A percentile compares a stretch with the other conserved stretches of the same genome.
These are phyloP conservation scores for Argyrosomus japonicus DNA, from an alignment of 2,113 vertebrate species.

Conservation along the genomic window DNA sequence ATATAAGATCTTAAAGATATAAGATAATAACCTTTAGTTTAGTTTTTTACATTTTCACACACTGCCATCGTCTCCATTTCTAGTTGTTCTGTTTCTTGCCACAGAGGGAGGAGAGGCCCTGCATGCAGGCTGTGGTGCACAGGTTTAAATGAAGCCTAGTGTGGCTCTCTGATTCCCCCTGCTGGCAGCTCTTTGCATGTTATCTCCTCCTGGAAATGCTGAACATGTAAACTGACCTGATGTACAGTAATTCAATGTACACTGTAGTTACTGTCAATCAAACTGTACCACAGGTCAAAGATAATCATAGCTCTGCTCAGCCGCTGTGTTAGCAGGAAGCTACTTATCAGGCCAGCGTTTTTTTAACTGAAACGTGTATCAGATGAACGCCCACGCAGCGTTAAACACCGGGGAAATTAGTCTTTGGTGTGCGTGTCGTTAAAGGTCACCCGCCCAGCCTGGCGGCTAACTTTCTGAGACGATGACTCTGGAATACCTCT, in stretches of 20 bases:
- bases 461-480: constrained; percentile 17
- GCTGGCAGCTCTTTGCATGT: constrained; percentile 37
- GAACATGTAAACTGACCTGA: not conserved
- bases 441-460: constrained; percentile 43
- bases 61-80: not conserved
- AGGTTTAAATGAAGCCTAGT: not conserved
- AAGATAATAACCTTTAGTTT: no score
- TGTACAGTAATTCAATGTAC: not conserved
- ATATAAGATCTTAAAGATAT: no score
- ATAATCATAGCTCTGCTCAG: constrained; percentile 2
- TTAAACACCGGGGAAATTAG: constrained; percentile 9
- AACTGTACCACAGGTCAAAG: not conserved
- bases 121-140: not conserved
- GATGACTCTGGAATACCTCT: constrained; percentile 47
- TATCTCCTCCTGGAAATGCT: not conserved
- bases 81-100: no score
- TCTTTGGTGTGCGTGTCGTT: constrained; percentile 8
- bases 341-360: not conserved
- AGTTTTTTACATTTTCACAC: no score
- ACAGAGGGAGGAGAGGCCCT: not conserved
- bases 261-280: not conserved
- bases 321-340: constrained; percentile 5
- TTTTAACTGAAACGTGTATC: not conserved
- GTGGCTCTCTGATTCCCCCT: constrained; percentile 64
- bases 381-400: constrained; percentile 13